Evolutionary conservation across 2,113 vertebrate genomes (phyloP).

Genomic region (Thinocorus orbignyianus): DNA sequence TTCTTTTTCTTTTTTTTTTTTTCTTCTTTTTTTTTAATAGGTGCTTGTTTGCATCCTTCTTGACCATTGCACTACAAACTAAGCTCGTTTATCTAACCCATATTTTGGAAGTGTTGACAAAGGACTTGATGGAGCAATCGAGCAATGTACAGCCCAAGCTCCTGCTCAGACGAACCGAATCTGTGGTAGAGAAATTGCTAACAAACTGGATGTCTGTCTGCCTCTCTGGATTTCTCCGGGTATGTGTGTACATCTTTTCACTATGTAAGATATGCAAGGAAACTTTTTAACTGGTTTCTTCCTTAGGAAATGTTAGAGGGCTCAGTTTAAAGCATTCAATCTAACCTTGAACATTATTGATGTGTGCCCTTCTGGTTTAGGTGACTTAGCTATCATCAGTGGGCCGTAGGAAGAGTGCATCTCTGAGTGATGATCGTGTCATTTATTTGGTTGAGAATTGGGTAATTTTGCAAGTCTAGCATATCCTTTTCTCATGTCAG

Average conservation of each 20-base stretch:
- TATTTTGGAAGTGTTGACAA: slow-evolving; percentile 88
- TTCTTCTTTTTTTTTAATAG: slow-evolving; percentile 63
- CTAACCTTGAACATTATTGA: background rate
- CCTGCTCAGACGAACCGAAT: slow-evolving; percentile 90
- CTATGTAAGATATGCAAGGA: background rate
- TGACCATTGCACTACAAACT: slow-evolving; percentile 90
- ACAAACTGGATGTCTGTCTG: slow-evolving; percentile 99
- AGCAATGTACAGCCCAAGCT: slow-evolving; percentile 90
- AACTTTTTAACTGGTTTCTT: background rate
- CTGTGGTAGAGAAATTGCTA: slow-evolving; percentile 92
- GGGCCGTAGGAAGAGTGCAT: background rate
- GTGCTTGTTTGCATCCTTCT: slow-evolving; percentile 88
- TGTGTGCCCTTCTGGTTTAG: background rate
- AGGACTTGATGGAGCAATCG: slow-evolving; percentile 86
- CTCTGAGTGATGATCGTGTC: background rate
- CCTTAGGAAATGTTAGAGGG: background rate
- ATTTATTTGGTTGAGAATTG: background rate
- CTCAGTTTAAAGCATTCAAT: background rate
- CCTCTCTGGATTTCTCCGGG: slow-evolving; percentile 93
- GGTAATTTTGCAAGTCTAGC: background rate
- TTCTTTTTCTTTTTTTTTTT: too few relatives aligned
- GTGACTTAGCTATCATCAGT: background rate
- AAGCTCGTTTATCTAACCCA: slow-evolving; percentile 90
- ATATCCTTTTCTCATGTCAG: background rate
- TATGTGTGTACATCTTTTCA: slow-evolving; percentile 61